Evolutionary conservation across 2,888 invertebrate genomes (phyloP), one percentile per base, ranked within the genome.

Genomic region (Drosophila kanekoi): DNA sequence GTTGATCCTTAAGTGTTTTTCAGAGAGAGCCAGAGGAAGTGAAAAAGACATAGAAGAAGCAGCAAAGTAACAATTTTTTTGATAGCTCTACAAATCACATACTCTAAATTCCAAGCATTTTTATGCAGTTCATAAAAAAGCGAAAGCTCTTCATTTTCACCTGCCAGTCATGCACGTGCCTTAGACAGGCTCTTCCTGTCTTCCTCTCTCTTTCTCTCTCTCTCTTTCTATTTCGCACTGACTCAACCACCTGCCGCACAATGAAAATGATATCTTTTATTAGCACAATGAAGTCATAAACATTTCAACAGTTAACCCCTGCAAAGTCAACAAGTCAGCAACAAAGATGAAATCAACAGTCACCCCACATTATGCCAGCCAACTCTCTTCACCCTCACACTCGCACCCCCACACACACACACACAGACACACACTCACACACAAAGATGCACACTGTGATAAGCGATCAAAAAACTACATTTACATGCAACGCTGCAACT

Each of bases 251-350:
- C 6, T 48, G n/a, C 16, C 33, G 16, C 38, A 43, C 56, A 57
- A 69, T 65, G 70, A 63, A 83, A 86, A 86, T 83, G 71, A 79
- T 83, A 83, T 79, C 77, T 77, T 86, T 83, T 86, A 83, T 83
- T 86, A 86, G 87, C 79, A 79, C 81, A 85, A 85, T 85, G 87
- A 85, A 87, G 85, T 81, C 86, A 85, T 87, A 85, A 85, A 87
- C 85, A 85, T 75, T 83, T 85, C 87, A 73, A 74, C 79, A 87
- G 86, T 87, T 76, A 83, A 78, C 78, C 76, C 80, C 56, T 68
- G 47, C 61, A 73, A 81, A 87, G 87, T 85, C 85, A 87, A 87
- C 85, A 87, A 87, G 87, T 85, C 85, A 87, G 75, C 85, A 83
- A 72, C 86, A 75, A 62, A 83, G 85, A 85, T 85, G 77, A 72